These are phyloP conservation scores for Perca schrenkii DNA, from an alignment of 2,113 vertebrate genomes.

Conservation along the genomic window DNA sequence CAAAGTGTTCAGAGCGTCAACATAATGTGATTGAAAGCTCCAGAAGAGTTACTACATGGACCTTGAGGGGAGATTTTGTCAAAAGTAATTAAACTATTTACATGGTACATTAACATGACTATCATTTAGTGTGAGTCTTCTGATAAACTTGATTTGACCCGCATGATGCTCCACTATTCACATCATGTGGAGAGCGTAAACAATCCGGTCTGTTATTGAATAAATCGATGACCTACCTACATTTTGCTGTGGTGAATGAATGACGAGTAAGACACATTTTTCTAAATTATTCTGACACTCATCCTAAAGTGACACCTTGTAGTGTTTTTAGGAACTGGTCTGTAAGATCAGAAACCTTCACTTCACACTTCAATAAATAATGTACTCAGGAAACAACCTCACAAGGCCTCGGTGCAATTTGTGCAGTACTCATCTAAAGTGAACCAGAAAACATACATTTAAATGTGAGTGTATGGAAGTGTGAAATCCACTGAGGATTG, in stretches of 20 bases:
- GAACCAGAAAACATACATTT: conserved; percentile 18
- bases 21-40: not conserved
- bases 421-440: not conserved
- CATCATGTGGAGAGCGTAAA: conserved; percentile 16
- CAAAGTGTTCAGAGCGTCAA: not conserved
- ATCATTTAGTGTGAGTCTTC: not conserved
- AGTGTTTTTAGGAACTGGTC: conserved; percentile 10
- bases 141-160: not conserved
- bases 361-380: conserved; percentile 26
- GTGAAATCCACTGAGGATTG: conserved; percentile 82
- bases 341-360: conserved; percentile 21
- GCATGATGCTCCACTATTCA: not conserved
- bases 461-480: conserved; percentile 68
- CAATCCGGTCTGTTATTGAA: conserved; percentile 12
- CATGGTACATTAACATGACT: not conserved
- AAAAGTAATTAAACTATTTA: not conserved
- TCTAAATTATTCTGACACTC: conserved; percentile 6
- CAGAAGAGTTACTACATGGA: not conserved
- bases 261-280: not conserved
- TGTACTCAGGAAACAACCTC: not conserved
- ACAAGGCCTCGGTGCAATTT: conserved; percentile 17
- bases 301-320: conserved; percentile 1
- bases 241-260: conserved; percentile 13
- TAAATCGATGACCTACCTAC: conserved; percentile 27
- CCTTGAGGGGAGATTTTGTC: not conserved